Evolutionary conservation across 2,797 vertebrate genomes (phyloP), one percentile per base, ranked within the genome.

Genomic region (Hafferia zeledoni): DNA sequence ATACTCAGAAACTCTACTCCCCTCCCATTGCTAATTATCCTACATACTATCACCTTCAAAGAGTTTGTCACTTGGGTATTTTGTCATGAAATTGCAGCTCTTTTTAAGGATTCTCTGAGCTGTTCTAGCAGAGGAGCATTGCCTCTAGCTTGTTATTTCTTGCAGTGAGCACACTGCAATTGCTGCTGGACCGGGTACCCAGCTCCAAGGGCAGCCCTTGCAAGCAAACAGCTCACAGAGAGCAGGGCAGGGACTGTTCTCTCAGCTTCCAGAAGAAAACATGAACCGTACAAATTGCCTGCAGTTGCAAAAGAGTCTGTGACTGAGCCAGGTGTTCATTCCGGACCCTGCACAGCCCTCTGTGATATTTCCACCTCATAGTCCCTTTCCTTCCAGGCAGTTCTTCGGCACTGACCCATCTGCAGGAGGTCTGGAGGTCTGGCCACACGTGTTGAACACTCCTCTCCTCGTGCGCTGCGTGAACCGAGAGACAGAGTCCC

Each of bases 21-120:
- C 85, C 12, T 96, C 95, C 83, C 80, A 56, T 64, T 92, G 69
- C 87, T 96, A 80, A 96, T 97, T 96, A 95, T 95, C 90, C 78
- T 83, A 83, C 90, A 25, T 90, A 90, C 72, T 92, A 90, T 95
- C 92, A 93, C 15, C 65, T 95, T 74, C 89, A 80, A 88, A 88
- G 94, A 83, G 79, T 94, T 89, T 91, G 77, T 96, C 92, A 89
- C 47, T 53, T 83, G 76, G 16, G 55, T 91, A 87, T 93, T 83
- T 93, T 89, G 39, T n/a, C 87, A 37, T 30, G 49, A 91, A 78
- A 87, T 33, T 30, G 35, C 69, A 80, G 47, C 3, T 52, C 71
- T 89, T 72, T 76, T 23, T 3, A 22, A 84, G 64, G 55, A 16
- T 53, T 68, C 39, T 72, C 31, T 70, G 41, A 79, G 35, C 31